phyloP scores from a whole-genome alignment of 2,113 vertebrate genomes.

The Eubucco bourcierii region DNA sequence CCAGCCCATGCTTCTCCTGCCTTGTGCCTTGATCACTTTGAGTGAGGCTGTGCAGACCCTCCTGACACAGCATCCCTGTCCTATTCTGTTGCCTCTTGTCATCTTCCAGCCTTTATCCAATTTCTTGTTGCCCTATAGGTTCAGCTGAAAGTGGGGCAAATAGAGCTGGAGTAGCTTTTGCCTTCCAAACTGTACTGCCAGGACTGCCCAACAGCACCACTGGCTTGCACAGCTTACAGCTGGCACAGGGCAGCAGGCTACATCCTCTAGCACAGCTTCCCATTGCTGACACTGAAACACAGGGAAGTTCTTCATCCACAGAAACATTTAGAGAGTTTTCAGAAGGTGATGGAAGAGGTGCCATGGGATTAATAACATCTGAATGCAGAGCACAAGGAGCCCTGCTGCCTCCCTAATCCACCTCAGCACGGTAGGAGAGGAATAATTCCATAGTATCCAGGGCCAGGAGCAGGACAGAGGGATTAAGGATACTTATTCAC shows the following conservation, averaged over 20 bases:
- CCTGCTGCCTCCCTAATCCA: background rate
- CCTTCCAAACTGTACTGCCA: background rate
- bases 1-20: background rate
- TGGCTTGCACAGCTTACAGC: background rate
- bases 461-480: background rate
- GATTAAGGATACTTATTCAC: background rate
- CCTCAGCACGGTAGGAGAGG: background rate
- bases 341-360: background rate
- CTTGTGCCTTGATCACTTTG: background rate
- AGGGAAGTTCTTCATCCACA: background rate
- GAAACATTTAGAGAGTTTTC: background rate
- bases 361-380: background rate
- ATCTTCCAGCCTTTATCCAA: background rate
- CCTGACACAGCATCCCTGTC: background rate
- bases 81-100: background rate
- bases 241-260: accelerated
- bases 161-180: background rate
- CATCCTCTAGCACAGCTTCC: background rate
- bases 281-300: background rate
- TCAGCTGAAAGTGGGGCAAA: background rate
- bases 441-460: accelerated
- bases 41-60: background rate
- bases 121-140: background rate
- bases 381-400: background rate
- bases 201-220: background rate